phyloP scores from a whole-genome alignment of 1,140 invertebrate genomes.

The Holcopasites calliopsidis region DNA sequence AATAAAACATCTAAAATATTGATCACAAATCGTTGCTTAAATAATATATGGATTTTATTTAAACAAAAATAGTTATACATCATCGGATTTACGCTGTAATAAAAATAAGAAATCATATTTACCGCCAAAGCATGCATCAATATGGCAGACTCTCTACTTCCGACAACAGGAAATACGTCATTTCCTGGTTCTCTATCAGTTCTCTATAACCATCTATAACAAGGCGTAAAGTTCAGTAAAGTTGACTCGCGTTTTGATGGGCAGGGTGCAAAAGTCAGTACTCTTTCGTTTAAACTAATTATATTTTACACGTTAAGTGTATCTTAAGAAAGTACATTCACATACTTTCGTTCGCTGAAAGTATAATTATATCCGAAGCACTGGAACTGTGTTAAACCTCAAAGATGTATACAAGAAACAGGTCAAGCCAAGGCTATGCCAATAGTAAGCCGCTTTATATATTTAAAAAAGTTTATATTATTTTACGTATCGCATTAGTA shows the following conservation, averaged over 20 bases:
- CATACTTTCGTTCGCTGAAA: neutral
- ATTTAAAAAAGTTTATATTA: neutral
- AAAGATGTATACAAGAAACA: slow-evolving; percentile 69
- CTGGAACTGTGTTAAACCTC: neutral
- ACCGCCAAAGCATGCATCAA: slow-evolving; percentile 32
- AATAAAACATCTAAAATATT: too few species aligned
- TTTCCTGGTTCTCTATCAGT: slow-evolving; percentile 30
- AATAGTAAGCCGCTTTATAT: slow-evolving; percentile 53
- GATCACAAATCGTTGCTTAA: too few species aligned
- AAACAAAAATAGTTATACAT: too few species aligned
- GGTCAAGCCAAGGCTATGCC: slow-evolving; percentile 64
- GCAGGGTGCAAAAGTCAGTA: neutral
- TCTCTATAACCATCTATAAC: slow-evolving; percentile 18
- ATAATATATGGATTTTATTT: too few species aligned
- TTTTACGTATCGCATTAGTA: neutral
- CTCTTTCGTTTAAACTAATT: neutral
- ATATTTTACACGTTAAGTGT: neutral
- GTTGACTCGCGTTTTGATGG: neutral
- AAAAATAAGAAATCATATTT: neutral
- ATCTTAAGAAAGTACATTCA: neutral
- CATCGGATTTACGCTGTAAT: too few species aligned
- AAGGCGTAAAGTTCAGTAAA: too few species aligned
- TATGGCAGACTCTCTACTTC: slow-evolving; percentile 43
- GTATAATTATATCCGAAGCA: neutral
- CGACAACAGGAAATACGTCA: slow-evolving; percentile 33